Base-by-base conservation (phyloP, 2,888 invertebrate species). In the Sminthurinus aureus region DNA sequence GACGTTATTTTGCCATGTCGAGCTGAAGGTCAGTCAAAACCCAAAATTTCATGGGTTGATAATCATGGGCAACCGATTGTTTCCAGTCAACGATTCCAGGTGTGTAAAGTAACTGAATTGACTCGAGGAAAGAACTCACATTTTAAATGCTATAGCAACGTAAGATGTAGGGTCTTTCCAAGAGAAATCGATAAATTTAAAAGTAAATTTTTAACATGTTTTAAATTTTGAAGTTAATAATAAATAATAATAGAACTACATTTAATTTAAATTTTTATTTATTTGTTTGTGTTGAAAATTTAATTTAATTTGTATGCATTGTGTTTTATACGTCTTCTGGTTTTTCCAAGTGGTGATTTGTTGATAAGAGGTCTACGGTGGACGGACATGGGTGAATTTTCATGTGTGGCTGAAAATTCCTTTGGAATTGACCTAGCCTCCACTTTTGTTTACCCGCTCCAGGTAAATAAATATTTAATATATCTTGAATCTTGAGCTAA, bases 1-100 rank as follows among this genome's bases (percentile, higher is more conserved):
- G 89, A 90, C 20, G 90, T 91, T 4, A 90, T 91, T 85, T 88
- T 92, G 11, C 89, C 90, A 84, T 92, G 92, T 87, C 89, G 91
- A 8, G 89, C 90, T 38, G 89, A 88, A 18, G 91, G 91, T 15
- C 88, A 86, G 78, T 91, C 91, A 0, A 86, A 88, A 52, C 90
- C 91, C 0, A 85, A 84, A n/a, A 89, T 91, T 78, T 89, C 89
- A 18, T 92, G 92, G 92, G 88, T 89, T 83, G 90, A 90, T 81
- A 88, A 89, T 13, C 88, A 90, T 24, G 90, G 90, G n/a, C 87
- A 89, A 50, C 82, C 83, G 26, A 88, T 91, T 52, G 79, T 84
- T 15, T 80, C 86, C 38, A 6, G 6, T 38, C 38, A 6, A 38
- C 38, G 38, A 38, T 38, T 4, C 6, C 1, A 38, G 38, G 38